A percentile compares a stretch with the other conserved stretches of the same genome.
These are phyloP conservation scores for Heliopora coerulea DNA, from an alignment of 92 coral and sea anemone species.

Conservation along the genomic window DNA sequence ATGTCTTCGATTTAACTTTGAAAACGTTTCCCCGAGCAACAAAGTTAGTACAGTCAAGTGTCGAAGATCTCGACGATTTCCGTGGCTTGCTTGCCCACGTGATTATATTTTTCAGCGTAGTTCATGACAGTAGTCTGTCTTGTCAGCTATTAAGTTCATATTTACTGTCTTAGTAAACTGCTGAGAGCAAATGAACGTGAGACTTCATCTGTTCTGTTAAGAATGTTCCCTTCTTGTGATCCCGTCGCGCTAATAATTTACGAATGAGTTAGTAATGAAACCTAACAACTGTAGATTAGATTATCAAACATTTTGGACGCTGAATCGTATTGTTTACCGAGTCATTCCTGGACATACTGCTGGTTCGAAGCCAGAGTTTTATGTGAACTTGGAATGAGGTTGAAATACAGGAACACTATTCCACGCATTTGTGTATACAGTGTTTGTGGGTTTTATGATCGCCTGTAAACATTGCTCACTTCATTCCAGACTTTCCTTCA, in stretches of 20 bases:
- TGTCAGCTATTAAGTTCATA: not conserved
- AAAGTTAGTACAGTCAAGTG: not conserved
- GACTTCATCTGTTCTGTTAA: too few relatives aligned
- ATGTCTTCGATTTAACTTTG: too few relatives aligned
- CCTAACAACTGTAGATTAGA: not conserved
- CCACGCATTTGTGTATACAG: not conserved
- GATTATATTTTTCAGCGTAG: not conserved
- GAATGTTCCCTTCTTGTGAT: too few relatives aligned
- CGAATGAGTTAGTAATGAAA: too few relatives aligned
- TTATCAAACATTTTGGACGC: not conserved
- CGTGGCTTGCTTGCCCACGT: not conserved
- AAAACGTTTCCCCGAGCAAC: not conserved
- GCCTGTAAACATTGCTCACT: too few relatives aligned
- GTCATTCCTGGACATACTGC: too few relatives aligned
- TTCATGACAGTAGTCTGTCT: not conserved
- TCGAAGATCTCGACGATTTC: not conserved
- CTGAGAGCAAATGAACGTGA: not conserved
- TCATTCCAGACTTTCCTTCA: too few relatives aligned
- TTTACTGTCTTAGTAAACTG: not conserved
- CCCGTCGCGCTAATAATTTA: too few relatives aligned
- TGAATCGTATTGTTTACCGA: too few relatives aligned
- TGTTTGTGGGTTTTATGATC: too few relatives aligned
- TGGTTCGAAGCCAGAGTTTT: too few relatives aligned
- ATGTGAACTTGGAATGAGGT: not conserved
- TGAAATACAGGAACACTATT: not conserved